Evolutionary conservation across 2,888 invertebrate species (phyloP).

Genomic region (Ariolimax columbianus): DNA sequence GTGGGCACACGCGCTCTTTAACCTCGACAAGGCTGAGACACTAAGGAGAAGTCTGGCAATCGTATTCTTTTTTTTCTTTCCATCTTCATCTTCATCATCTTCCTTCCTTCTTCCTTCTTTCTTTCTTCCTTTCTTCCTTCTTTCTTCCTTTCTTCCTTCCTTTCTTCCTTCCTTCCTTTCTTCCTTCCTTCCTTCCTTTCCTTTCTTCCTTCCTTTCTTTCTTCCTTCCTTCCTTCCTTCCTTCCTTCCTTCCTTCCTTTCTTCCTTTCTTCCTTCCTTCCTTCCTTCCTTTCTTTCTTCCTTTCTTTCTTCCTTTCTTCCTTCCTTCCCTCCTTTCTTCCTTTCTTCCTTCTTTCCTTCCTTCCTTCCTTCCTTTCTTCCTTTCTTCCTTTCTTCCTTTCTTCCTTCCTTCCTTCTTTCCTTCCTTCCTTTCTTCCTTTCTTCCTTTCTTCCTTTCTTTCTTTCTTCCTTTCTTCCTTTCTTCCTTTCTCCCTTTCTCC

Average conservation of each 20-base stretch:
- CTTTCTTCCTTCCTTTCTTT: conserved; percentile 1
- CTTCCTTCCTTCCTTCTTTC: no score
- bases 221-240: background rate
- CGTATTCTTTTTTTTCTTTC: no score
- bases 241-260: background rate
- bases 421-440: no score
- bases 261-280: background rate
- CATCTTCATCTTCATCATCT: conserved; percentile 6
- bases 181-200: background rate
- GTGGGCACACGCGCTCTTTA: no score
- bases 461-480: conserved; percentile 33
- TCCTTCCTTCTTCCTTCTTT: background rate
- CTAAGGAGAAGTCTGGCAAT: no score
- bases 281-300: background rate
- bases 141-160: background rate
- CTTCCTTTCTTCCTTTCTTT: no score
- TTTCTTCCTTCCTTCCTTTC: background rate
- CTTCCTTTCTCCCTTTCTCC: conserved; percentile 29
- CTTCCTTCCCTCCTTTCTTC: background rate
- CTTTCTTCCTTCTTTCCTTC: conserved; percentile 17
- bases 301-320: background rate
- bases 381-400: conserved; percentile 3
- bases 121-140: background rate
- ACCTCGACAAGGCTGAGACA: no score
- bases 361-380: background rate